Evolutionary conservation across 1,140 invertebrate species (phyloP).

Genomic region (Mizuhopecten yessoensis): DNA sequence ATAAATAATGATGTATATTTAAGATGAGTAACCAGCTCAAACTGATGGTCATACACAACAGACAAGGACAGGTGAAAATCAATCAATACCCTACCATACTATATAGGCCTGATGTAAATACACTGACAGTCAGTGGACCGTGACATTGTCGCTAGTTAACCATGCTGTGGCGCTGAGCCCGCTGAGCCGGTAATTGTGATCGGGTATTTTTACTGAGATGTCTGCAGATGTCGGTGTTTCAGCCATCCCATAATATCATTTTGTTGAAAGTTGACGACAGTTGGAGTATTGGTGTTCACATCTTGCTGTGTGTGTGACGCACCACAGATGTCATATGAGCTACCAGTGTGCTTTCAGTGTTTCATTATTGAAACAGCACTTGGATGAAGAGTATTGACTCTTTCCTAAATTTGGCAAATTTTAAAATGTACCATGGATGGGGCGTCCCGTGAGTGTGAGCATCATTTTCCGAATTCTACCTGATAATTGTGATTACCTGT

Average conservation of each 20-base stretch:
- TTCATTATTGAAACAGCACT: neutral
- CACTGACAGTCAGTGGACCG: neutral
- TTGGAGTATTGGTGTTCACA: neutral
- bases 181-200: conserved; percentile 37
- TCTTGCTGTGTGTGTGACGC: neutral
- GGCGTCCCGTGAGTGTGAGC: neutral
- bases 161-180: conserved; percentile 25
- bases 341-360: neutral
- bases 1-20: conserved; percentile 35
- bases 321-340: neutral
- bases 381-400: neutral
- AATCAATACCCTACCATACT: neutral
- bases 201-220: neutral
- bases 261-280: conserved; percentile 19
- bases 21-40: neutral
- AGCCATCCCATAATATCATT: neutral
- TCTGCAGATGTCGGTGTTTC: neutral
- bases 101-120: neutral
- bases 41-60: neutral
- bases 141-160: conserved; percentile 33
- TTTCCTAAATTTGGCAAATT: neutral
- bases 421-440: neutral
- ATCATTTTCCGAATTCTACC: neutral
- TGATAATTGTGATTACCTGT: no score
- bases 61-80: neutral